phyloP scores from a whole-genome alignment of 2,113 vertebrate species.

The Phalacrocorax carbo region DNA sequence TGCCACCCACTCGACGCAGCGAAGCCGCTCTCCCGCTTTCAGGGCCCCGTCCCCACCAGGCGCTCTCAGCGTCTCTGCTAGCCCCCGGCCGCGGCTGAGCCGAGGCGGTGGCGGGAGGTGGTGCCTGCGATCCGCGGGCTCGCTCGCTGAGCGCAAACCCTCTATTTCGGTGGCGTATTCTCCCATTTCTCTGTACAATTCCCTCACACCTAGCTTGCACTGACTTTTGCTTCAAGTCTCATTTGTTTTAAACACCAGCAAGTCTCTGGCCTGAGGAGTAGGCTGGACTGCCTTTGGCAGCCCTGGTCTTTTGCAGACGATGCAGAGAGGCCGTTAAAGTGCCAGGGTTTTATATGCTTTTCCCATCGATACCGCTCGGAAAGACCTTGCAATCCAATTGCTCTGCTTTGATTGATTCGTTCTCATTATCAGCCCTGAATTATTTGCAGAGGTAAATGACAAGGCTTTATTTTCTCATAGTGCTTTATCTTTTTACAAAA shows the following conservation, averaged over 20 bases:
- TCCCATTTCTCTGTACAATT: neutral
- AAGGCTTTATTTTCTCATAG: slow-evolving; percentile 51
- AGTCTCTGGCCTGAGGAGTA: neutral
- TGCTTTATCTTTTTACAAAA: slow-evolving; percentile 36
- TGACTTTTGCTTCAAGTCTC: neutral
- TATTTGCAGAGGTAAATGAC: slow-evolving; percentile 51
- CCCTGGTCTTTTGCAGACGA: neutral
- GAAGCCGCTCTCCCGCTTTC: neutral
- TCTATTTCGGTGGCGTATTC: accelerated
- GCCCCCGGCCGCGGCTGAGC: neutral
- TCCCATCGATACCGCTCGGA: neutral
- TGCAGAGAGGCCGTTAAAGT: neutral
- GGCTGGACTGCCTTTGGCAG: neutral
- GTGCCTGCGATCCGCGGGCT: accelerated
- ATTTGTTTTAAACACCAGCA: accelerated
- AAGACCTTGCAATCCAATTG: neutral
- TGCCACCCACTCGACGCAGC: accelerated
- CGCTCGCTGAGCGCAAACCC: accelerated
- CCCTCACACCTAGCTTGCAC: neutral
- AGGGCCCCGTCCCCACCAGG: neutral
- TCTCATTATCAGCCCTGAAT: slow-evolving; percentile 58
- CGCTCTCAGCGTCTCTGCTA: neutral
- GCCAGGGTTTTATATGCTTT: neutral
- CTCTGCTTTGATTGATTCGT: neutral
- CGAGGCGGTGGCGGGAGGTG: neutral